phyloP scores from a whole-genome alignment of 2,113 vertebrate species.

The Cavia aperea region DNA sequence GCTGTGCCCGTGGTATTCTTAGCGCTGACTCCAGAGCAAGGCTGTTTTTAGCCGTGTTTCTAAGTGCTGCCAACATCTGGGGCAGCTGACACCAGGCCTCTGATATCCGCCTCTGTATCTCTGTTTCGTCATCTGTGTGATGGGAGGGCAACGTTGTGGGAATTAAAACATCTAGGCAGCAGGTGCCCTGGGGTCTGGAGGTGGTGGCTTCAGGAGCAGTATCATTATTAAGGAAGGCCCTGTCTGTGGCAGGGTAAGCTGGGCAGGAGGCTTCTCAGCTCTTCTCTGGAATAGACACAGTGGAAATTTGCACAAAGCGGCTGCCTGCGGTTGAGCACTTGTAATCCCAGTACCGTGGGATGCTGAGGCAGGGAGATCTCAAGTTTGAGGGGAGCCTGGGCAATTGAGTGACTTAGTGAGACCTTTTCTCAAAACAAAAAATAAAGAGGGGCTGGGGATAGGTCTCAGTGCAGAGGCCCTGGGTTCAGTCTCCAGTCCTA shows the following conservation, averaged over 20 bases:
- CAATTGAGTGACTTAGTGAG: neutral
- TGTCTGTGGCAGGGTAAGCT: neutral
- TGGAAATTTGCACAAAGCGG: neutral
- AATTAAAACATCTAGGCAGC: neutral
- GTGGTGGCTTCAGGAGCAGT: neutral
- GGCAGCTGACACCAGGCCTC: neutral
- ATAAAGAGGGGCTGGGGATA: neutral
- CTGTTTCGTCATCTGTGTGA: neutral
- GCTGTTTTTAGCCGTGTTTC: slow-evolving; percentile 65
- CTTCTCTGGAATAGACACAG: neutral
- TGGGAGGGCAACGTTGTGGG: neutral
- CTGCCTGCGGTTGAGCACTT: neutral
- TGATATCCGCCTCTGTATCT: neutral
- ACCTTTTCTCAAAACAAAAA: neutral
- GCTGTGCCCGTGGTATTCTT: slow-evolving; percentile 62
- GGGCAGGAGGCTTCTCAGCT: neutral
- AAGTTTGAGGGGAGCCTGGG: neutral
- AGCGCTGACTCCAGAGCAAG: slow-evolving; percentile 49
- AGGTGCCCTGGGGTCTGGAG: neutral
- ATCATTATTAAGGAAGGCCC: neutral
- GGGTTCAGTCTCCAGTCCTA: neutral
- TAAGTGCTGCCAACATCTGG: slow-evolving; percentile 61
- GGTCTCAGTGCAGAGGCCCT: neutral
- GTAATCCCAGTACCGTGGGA: neutral
- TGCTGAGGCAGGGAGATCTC: neutral